Conservation (phyloP, 2,113 vertebrate genomes). For the Embiotoca jacksoni region DNA sequence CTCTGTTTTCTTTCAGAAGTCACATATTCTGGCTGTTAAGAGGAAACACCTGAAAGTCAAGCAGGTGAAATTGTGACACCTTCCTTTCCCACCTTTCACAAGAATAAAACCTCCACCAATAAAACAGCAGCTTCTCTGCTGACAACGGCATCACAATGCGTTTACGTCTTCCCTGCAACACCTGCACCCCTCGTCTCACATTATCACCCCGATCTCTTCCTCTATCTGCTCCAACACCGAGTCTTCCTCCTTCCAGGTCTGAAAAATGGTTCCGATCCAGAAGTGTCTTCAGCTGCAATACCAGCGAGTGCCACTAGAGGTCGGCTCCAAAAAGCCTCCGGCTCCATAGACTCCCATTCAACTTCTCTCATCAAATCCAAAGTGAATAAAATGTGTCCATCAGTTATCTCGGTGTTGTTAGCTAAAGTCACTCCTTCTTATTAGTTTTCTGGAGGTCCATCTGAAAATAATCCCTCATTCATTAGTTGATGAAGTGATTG, state of each 20-base stretch:
- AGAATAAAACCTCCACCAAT: not conserved
- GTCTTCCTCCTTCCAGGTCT: slow-evolving; percentile 8
- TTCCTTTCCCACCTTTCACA: not conserved
- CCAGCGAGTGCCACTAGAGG: no score
- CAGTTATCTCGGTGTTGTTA: no score
- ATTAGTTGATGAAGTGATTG: no score
- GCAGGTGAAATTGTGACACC: not conserved
- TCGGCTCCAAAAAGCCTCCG: no score
- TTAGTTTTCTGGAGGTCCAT: no score
- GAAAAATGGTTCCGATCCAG: no score
- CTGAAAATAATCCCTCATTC: no score
- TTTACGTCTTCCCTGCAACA: slow-evolving; percentile 21
- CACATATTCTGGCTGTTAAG: not conserved
- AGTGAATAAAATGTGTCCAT: no score
- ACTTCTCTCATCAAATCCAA: no score
- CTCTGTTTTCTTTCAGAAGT: not conserved
- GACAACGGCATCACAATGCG: slow-evolving; percentile 16
- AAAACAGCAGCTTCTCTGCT: not conserved
- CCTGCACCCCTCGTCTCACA: slow-evolving; percentile 16
- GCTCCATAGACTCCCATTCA: no score
- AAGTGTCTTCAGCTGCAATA: no score
- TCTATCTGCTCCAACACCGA: slow-evolving; percentile 34
- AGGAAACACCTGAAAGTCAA: not conserved
- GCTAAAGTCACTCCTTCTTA: no score
- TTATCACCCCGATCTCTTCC: slow-evolving; percentile 44